Evolutionary conservation across 2,888 invertebrate species (phyloP), one percentile per base, ranked within the genome.

Genomic region (Ormyrus labotus): DNA sequence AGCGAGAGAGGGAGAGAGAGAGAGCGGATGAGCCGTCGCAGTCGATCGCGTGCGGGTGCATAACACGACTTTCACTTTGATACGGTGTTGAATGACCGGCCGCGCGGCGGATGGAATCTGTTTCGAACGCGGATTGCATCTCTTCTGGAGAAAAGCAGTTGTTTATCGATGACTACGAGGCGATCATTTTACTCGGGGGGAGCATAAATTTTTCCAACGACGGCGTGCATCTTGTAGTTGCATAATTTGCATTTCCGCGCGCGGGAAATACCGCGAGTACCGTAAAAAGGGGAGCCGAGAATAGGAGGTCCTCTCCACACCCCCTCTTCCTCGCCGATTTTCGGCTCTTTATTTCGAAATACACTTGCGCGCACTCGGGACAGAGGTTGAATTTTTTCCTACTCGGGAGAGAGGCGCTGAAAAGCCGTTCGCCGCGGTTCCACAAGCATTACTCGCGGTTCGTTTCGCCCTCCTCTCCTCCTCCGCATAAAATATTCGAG

Each of bases 321-420:
- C 34, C 58, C 8, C 69, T 58, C 58, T 58, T 69, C 69, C 61
- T n/a, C 61, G 61, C 9, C 45, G 53, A 71, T 71, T 71, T 71
- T 71, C 70, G 70, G 60, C 58, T 50, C 65, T 65, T 45, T 58
- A 67, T 73, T 64, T 73, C 45, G 65, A 73, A 73, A 73, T 73
- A 65, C 34, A 71, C 51, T 71, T 34, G 10, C 65, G 65, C 13
- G 57, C 55, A 50, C 50, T 55, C 9, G 7, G 19, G 11, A 47
- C 48, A 50, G 50, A 45, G 65, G 9, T 64, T 57, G 68, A 57
- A 9, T 69, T 70, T 58, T 60, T 70, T 48, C 50, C 10, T 34
- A 60, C 51, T 34, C 19, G 7, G 55, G 34, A 34, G 34, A 34
- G 34, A 57, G 48, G 45, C 48, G 13, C 58, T 70, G 70, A 73